Evolutionary conservation across 2,113 vertebrate genomes (phyloP).

Genomic region (Rhinoderma darwinii): DNA sequence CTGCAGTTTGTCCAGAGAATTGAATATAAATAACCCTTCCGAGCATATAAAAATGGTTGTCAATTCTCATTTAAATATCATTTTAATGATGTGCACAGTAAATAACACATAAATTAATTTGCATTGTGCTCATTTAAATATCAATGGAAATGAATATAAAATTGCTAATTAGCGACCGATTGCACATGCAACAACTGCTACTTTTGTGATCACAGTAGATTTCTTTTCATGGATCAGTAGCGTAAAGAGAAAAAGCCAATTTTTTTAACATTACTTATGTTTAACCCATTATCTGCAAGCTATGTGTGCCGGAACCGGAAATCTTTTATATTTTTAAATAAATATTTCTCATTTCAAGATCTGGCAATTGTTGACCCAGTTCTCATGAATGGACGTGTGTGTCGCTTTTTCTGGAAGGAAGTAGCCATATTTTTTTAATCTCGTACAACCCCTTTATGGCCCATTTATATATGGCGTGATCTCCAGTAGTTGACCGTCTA

Average conservation of each 20-base stretch:
- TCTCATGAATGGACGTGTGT: no score
- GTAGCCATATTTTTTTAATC: no score
- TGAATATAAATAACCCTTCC: slow-evolving; percentile 1
- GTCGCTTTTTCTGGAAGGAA: no score
- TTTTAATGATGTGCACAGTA: slow-evolving; percentile 42
- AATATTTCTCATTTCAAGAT: no score
- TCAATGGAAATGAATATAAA: slow-evolving; percentile 31
- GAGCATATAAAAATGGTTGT: not conserved
- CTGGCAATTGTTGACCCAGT: no score
- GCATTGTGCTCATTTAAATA: slow-evolving; percentile 42
- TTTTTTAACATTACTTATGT: not conserved
- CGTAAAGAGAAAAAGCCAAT: not conserved
- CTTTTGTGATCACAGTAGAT: slow-evolving; percentile 29
- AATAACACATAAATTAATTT: slow-evolving; percentile 35
- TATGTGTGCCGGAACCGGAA: not conserved
- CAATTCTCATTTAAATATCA: slow-evolving; percentile 6
- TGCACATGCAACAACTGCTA: slow-evolving; percentile 29
- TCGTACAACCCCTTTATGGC: no score
- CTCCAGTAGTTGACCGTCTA: no score
- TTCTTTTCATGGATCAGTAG: slow-evolving; percentile 16
- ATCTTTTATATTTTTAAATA: no score
- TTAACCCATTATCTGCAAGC: slow-evolving; percentile 28
- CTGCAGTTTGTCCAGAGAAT: not conserved
- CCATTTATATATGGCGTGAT: no score
- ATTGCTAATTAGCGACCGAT: slow-evolving; percentile 46